A percentile compares a stretch with the other conserved stretches of the same genome.
Evolutionary conservation across 2,113 vertebrate genomes (phyloP).

Genomic region (Empidonax alnorum): DNA sequence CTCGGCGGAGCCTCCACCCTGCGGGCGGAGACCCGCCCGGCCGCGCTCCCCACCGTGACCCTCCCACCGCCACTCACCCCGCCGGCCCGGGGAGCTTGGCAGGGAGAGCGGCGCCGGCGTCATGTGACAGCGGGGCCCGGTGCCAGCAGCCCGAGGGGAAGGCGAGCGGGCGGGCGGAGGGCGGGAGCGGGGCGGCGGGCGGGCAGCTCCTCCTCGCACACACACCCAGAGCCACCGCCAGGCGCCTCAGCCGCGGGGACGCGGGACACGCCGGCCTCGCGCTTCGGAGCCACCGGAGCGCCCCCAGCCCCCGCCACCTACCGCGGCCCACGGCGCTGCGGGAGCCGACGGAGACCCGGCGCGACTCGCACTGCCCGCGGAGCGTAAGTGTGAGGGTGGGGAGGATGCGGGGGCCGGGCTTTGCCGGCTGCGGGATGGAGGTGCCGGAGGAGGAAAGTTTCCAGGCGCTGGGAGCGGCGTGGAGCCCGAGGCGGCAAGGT

Average conservation of each 20-base stretch:
- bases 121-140: constrained; percentile 59
- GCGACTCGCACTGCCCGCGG: neutral
- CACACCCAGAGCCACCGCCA: neutral
- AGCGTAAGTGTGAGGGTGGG: neutral
- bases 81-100: constrained; percentile 54
- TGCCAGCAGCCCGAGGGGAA: constrained; percentile 37
- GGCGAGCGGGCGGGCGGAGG: constrained; percentile 25
- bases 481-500: neutral
- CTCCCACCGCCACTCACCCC: constrained; percentile 56
- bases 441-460: constrained; percentile 1
- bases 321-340: neutral
- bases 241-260: constrained; percentile 4
- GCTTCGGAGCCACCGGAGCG: neutral
- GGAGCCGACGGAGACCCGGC: neutral
- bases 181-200: constrained; percentile 33
- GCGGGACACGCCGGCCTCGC: constrained; percentile 12
- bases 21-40: constrained; percentile 58
- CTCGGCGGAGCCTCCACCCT: constrained; percentile 50
- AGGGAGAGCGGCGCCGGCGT: constrained; percentile 59
- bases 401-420: neutral
- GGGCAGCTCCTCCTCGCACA: constrained; percentile 27
- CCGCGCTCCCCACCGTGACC: constrained; percentile 59
- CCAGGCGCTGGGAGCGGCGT: neutral
- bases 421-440: neutral
- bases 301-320: neutral